These are phyloP conservation scores for Cerastis rubricosa DNA, from an alignment of 2,888 invertebrate genomes.

Conservation along the genomic window DNA sequence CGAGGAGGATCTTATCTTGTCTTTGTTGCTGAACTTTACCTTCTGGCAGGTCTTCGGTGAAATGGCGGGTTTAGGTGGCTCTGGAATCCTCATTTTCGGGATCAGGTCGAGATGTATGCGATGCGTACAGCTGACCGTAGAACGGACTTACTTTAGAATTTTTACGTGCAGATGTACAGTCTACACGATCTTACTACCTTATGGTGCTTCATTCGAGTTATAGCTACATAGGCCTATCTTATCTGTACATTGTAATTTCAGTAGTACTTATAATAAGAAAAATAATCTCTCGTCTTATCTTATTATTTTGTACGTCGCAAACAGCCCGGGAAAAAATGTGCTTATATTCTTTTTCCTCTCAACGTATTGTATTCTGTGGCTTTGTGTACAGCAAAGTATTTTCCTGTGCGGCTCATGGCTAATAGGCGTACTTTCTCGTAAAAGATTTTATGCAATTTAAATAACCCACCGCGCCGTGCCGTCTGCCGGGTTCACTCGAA, in stretches of 20 bases:
- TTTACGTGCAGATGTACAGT: slow-evolving; percentile 16
- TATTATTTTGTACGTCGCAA: slow-evolving; percentile 29
- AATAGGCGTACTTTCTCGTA: slow-evolving; percentile 52
- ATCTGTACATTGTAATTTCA: slow-evolving; percentile 8
- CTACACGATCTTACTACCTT: background rate
- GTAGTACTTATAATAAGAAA: background rate
- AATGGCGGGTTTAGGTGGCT: too few relatives aligned
- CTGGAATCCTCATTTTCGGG: too few relatives aligned
- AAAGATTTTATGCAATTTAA: slow-evolving; percentile 62
- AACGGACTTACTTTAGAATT: slow-evolving; percentile 29
- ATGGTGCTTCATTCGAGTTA: background rate
- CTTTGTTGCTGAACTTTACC: slow-evolving; percentile 44
- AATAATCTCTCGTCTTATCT: slow-evolving; percentile 15
- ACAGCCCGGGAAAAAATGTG: slow-evolving; percentile 8
- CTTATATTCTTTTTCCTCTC: slow-evolving; percentile 19
- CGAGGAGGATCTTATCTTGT: slow-evolving; percentile 47
- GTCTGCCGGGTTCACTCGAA: slow-evolving; percentile 41
- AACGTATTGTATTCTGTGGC: slow-evolving; percentile 26
- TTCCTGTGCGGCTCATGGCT: slow-evolving; percentile 43
- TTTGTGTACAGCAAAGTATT: slow-evolving; percentile 38
- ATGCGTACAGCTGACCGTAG: too few relatives aligned
- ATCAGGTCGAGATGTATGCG: too few relatives aligned
- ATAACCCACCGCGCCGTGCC: slow-evolving; percentile 40
- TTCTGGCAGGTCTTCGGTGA: background rate
- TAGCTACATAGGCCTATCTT: slow-evolving; percentile 10